A percentile compares a stretch with the other conserved stretches of the same genome.
phyloP scores from a whole-genome alignment of 2,113 vertebrate genomes.

The Dipodomys merriami region DNA sequence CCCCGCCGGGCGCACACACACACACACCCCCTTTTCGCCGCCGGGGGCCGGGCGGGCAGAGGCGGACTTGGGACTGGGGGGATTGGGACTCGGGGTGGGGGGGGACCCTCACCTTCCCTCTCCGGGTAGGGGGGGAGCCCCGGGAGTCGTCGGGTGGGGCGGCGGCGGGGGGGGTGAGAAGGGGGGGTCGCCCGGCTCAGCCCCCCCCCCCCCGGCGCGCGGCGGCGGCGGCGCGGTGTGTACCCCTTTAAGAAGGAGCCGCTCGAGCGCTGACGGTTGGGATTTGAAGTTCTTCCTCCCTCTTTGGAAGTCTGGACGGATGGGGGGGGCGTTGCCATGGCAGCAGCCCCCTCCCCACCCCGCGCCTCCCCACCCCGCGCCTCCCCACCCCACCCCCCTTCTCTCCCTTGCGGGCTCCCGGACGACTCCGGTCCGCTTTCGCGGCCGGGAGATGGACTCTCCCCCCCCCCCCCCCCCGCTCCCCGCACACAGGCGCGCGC shows the following conservation, averaged over 20 bases:
- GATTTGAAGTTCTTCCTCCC: slow-evolving; percentile 87
- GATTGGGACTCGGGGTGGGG: slow-evolving; percentile 26
- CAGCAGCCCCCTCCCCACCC: slow-evolving; percentile 41
- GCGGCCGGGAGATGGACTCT: slow-evolving; percentile 70
- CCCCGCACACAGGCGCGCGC: too few relatives aligned
- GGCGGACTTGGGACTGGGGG: background rate
- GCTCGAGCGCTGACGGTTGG: slow-evolving; percentile 88
- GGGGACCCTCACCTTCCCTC: background rate
- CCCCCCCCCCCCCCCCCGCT: background rate
- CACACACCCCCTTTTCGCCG: slow-evolving; percentile 72
- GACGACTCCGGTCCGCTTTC: slow-evolving; percentile 54
- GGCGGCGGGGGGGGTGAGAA: slow-evolving; percentile 66
- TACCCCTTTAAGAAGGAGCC: slow-evolving; percentile 86
- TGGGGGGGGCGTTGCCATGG: slow-evolving; percentile 74
- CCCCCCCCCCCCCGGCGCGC: slow-evolving; percentile 56
- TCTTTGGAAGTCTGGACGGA: slow-evolving; percentile 79
- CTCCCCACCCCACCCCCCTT: too few relatives aligned
- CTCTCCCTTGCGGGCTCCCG: slow-evolving; percentile 21
- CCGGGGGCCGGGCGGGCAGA: background rate
- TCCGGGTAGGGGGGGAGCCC: too few relatives aligned
- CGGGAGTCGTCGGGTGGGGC: slow-evolving; percentile 20
- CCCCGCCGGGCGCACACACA: background rate
- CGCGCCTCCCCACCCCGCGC: too few relatives aligned
- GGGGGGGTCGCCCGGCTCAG: slow-evolving; percentile 70
- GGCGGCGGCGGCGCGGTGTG: slow-evolving; percentile 69